Evolutionary conservation across 2,888 invertebrate genomes (phyloP).

Genomic region (Acleris emargana): DNA sequence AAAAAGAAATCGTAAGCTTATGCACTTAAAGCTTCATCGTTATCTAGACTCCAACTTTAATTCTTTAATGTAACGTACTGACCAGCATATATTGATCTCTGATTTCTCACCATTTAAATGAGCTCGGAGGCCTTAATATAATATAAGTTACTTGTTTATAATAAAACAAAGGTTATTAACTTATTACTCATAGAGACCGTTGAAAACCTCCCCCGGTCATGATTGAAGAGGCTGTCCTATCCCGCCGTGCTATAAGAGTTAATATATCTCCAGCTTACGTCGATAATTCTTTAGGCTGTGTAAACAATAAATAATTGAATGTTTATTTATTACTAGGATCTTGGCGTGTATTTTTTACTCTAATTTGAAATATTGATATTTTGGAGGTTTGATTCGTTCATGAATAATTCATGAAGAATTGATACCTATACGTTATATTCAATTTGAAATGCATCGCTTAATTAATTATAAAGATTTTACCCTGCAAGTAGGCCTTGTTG

Average conservation of each 20-base stretch:
- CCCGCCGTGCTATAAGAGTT: constrained; percentile 52
- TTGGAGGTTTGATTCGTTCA: no score
- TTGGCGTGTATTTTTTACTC: constrained; percentile 8
- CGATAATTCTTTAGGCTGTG: constrained; percentile 64
- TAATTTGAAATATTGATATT: neutral
- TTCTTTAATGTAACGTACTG: no score
- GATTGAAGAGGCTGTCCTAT: constrained; percentile 19
- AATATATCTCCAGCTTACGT: constrained; percentile 66
- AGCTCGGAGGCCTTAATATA: no score
- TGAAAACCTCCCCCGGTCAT: constrained; percentile 14
- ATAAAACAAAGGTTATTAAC: constrained; percentile 4
- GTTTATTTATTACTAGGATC: constrained; percentile 44
- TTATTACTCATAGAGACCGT: constrained; percentile 20
- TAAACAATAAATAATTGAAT: constrained; percentile 40
- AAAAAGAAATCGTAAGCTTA: neutral
- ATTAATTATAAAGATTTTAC: no score
- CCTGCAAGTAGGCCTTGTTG: no score
- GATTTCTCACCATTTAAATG: no score
- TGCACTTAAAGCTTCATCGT: neutral
- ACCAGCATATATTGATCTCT: no score
- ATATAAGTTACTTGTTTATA: neutral
- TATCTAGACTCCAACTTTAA: constrained; percentile 15
- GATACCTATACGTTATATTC: no score
- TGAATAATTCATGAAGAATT: no score
- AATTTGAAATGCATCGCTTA: no score